These are phyloP conservation scores for Volucella bombylans DNA, from an alignment of 2,888 invertebrate species.

Conservation along the genomic window DNA sequence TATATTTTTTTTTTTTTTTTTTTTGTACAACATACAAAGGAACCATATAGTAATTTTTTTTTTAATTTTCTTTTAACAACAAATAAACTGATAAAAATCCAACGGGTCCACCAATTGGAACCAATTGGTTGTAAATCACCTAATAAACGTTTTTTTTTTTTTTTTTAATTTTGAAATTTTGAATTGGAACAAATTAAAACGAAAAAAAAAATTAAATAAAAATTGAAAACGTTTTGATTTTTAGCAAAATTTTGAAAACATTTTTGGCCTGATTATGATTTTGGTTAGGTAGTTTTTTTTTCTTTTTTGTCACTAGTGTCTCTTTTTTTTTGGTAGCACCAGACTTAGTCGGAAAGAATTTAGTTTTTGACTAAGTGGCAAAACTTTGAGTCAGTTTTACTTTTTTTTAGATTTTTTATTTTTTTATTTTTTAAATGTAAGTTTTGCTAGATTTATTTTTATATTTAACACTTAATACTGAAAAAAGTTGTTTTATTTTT, in stretches of 20 bases:
- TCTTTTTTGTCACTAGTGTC: slow-evolving; percentile 83
- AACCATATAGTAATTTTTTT: slow-evolving; percentile 55
- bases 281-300: slow-evolving; percentile 75
- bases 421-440: slow-evolving; percentile 52
- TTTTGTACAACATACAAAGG: slow-evolving; percentile 64
- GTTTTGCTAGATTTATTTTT: slow-evolving; percentile 59
- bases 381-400: slow-evolving; percentile 18
- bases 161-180: too few species aligned
- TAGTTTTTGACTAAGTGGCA: slow-evolving; percentile 65
- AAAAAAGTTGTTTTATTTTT: slow-evolving; percentile 49
- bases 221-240: slow-evolving; percentile 47
- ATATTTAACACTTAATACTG: slow-evolving; percentile 66
- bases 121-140: slow-evolving; percentile 76
- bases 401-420: slow-evolving; percentile 4
- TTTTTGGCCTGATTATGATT: slow-evolving; percentile 81
- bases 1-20: slow-evolving; percentile 28
- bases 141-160: slow-evolving; percentile 45
- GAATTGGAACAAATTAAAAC: slow-evolving; percentile 60
- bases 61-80: slow-evolving; percentile 38
- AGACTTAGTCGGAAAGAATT: slow-evolving; percentile 69
- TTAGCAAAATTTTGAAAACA: slow-evolving; percentile 79
- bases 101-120: slow-evolving; percentile 78
- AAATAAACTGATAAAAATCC: slow-evolving; percentile 75
- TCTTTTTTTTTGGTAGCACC: slow-evolving; percentile 78
- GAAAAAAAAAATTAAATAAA: slow-evolving; percentile 48